phyloP scores from a whole-genome alignment of 2,888 invertebrate species.

The Clusia tigrina region DNA sequence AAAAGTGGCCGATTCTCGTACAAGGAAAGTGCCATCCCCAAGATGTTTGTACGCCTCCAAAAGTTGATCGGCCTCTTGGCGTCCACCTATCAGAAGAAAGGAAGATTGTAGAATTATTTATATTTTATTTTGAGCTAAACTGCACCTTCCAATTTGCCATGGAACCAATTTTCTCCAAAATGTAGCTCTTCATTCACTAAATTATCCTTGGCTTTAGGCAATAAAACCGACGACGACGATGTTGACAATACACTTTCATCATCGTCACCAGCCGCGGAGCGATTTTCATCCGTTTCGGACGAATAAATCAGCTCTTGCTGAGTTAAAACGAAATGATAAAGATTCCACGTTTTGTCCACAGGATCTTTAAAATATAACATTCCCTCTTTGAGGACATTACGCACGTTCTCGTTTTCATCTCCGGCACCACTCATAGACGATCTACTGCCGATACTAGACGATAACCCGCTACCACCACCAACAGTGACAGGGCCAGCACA shows the following conservation, averaged over 20 bases:
- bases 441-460: slow-evolving; percentile 49
- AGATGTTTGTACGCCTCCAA: slow-evolving; percentile 79
- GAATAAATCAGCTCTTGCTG: slow-evolving; percentile 84
- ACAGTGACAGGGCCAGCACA: slow-evolving; percentile 32
- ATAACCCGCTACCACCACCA: slow-evolving; percentile 39
- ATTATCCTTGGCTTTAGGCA: slow-evolving; percentile 69
- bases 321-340: slow-evolving; percentile 92
- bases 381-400: slow-evolving; percentile 88
- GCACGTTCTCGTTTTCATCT: slow-evolving; percentile 76
- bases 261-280: slow-evolving; percentile 70
- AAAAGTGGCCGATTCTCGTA: slow-evolving; percentile 93
- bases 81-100: slow-evolving; percentile 66
- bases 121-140: neutral
- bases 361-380: slow-evolving; percentile 89
- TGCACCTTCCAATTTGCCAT: slow-evolving; percentile 77
- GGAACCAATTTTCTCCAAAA: slow-evolving; percentile 94
- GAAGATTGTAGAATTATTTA: neutral
- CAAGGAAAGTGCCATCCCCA: slow-evolving; percentile 92
- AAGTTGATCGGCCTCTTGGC: slow-evolving; percentile 76
- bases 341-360: slow-evolving; percentile 88
- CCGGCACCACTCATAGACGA: slow-evolving; percentile 52
- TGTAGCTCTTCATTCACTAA: slow-evolving; percentile 88
- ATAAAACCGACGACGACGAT: slow-evolving; percentile 51
- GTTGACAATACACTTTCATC: slow-evolving; percentile 66
- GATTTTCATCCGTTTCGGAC: slow-evolving; percentile 68